These are phyloP conservation scores for Epiblema foenella DNA, from an alignment of 2,888 invertebrate species.

Conservation along the genomic window DNA sequence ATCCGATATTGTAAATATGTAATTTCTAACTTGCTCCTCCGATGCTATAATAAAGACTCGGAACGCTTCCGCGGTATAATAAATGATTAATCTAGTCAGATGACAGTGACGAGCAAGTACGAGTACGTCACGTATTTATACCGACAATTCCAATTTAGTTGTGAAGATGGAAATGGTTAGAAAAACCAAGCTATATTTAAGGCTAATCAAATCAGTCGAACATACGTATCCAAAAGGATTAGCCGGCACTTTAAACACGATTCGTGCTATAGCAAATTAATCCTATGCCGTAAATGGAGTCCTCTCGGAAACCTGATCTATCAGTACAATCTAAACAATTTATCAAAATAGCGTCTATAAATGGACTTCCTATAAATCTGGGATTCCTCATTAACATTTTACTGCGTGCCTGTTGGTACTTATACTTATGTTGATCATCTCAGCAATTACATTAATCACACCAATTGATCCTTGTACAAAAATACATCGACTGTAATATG, in stretches of 20 bases:
- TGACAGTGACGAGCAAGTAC: slow-evolving; percentile 46
- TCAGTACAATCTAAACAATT: slow-evolving; percentile 75
- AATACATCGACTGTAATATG: slow-evolving; percentile 18
- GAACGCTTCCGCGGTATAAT: slow-evolving; percentile 31
- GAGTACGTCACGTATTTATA: slow-evolving; percentile 48
- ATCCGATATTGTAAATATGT: slow-evolving; percentile 7
- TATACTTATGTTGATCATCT: slow-evolving; percentile 6
- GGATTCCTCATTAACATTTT: slow-evolving; percentile 59
- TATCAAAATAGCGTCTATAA: slow-evolving; percentile 79
- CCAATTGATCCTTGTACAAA: slow-evolving; percentile 45
- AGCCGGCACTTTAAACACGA: slow-evolving; percentile 36
- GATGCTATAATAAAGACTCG: slow-evolving; percentile 31
- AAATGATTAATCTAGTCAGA: slow-evolving; percentile 31
- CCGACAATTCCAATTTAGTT: slow-evolving; percentile 43
- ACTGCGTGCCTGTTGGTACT: slow-evolving; percentile 41
- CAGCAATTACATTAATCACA: slow-evolving; percentile 38
- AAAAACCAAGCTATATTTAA: slow-evolving; percentile 28
- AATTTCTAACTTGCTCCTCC: slow-evolving; percentile 24
- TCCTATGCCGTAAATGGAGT: slow-evolving; percentile 76
- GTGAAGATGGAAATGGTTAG: slow-evolving; percentile 44
- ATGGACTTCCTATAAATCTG: slow-evolving; percentile 77
- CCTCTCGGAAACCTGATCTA: slow-evolving; percentile 77
- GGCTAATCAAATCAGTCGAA: slow-evolving; percentile 38
- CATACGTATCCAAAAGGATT: slow-evolving; percentile 48
- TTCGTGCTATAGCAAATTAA: slow-evolving; percentile 68